Percentiles rank a stretch among this genome's conserved stretches.
Conservation (phyloP, 2,888 invertebrate genomes). For the Piscicola geometra region DNA sequence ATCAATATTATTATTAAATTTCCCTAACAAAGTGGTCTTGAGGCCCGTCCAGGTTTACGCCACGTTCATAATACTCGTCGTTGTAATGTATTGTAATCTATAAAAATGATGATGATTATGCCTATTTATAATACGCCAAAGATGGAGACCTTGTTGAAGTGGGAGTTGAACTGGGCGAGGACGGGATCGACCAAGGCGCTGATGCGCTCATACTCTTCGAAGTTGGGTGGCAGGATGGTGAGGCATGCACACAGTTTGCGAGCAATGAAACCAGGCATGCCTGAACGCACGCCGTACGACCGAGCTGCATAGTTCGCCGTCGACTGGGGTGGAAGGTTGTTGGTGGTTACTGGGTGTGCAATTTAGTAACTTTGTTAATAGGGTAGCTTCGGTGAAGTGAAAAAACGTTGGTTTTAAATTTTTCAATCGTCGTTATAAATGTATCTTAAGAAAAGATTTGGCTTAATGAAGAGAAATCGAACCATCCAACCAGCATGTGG, state of each 20-base stretch:
- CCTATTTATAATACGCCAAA: too few species aligned
- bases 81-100: too few species aligned
- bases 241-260: slow-evolving; percentile 62
- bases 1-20: too few species aligned
- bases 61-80: too few species aligned
- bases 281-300: slow-evolving; percentile 62
- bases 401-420: not conserved
- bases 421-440: not conserved
- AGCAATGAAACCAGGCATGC: slow-evolving; percentile 64
- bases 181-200: slow-evolving; percentile 55
- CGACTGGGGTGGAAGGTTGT: slow-evolving; percentile 58
- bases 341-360: too few species aligned
- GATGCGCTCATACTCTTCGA: slow-evolving; percentile 58
- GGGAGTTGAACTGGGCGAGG: slow-evolving; percentile 60
- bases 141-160: slow-evolving; percentile 52
- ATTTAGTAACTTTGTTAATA: not conserved
- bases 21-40: too few species aligned
- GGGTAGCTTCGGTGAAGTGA: not conserved
- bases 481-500: slow-evolving; percentile 60
- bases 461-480: too few species aligned
- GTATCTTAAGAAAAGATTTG: too few species aligned
- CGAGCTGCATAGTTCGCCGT: slow-evolving; percentile 64
- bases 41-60: too few species aligned
- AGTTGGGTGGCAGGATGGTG: slow-evolving; percentile 59
- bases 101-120: too few species aligned